phyloP scores from a whole-genome alignment of 2,888 invertebrate genomes.

The Tenthredo mesomela region DNA sequence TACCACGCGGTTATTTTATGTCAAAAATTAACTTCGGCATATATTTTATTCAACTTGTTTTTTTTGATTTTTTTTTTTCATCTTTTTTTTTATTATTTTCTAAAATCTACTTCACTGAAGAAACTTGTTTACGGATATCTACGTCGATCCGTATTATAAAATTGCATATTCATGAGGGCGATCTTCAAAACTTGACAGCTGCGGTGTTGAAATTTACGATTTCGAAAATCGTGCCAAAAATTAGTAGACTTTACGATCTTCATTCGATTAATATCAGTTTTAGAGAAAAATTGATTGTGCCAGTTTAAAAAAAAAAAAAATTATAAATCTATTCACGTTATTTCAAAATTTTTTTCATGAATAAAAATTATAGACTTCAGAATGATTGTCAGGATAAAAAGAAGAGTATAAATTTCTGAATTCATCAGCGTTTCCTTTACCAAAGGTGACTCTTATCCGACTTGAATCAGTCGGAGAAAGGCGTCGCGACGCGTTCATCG shows the following conservation, averaged over 20 bases:
- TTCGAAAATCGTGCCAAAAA: not conserved
- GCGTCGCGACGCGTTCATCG: constrained; percentile 55
- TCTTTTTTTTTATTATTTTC: not conserved
- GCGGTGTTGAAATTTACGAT: not conserved
- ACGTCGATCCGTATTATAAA: not conserved
- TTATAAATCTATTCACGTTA: not conserved
- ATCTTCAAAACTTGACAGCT: not conserved
- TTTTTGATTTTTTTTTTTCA: not conserved
- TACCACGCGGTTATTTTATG: not conserved
- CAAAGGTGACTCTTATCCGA: constrained; percentile 7
- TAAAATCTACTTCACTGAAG: not conserved
- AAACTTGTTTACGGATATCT: not conserved
- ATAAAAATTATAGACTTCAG: not conserved
- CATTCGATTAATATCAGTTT: not conserved
- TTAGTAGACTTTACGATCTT: not conserved
- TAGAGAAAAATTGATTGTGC: not conserved
- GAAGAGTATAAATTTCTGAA: constrained; percentile 22
- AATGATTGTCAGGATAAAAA: not conserved
- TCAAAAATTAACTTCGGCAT: constrained; percentile 1
- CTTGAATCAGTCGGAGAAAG: constrained; percentile 59
- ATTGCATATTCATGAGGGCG: not conserved
- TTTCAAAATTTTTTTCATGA: not conserved
- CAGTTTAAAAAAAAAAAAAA: not conserved
- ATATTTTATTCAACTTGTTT: not conserved
- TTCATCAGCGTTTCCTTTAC: constrained; percentile 4